Conservation (phyloP, 2,888 invertebrate species). For the Tetragonula carbonaria region DNA sequence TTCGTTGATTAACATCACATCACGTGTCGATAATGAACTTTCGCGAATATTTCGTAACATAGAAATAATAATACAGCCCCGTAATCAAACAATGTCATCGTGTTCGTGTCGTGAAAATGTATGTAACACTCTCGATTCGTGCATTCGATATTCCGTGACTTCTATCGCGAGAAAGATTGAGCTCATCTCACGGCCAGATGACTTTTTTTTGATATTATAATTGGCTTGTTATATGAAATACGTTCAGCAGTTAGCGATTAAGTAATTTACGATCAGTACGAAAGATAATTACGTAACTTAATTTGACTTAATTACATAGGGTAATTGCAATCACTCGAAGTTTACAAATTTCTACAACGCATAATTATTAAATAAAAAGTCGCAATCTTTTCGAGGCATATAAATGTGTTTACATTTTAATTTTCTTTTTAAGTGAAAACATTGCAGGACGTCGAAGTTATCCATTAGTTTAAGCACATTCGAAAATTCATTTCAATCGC, state of each 20-base stretch:
- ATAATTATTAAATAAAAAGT: too few relatives aligned
- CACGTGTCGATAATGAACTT: neutral
- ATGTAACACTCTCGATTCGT: neutral
- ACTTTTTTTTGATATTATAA: neutral
- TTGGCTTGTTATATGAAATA: neutral
- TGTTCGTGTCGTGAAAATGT: neutral
- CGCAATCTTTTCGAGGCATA: too few relatives aligned
- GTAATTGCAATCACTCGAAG: neutral
- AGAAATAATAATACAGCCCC: neutral
- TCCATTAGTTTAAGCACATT: too few relatives aligned
- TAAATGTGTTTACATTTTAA: too few relatives aligned
- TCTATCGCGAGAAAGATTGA: neutral
- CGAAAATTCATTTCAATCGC: too few relatives aligned
- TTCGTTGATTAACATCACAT: neutral
- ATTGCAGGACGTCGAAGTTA: too few relatives aligned
- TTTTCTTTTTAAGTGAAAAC: too few relatives aligned
- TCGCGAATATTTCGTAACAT: neutral
- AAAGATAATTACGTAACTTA: neutral
- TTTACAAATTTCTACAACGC: too few relatives aligned
- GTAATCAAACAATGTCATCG: neutral
- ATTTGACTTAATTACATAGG: neutral
- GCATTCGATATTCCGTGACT: conserved; percentile 9
- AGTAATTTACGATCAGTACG: neutral
- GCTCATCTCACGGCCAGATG: conserved; percentile 6
- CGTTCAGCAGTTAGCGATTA: neutral